phyloP scores from a whole-genome alignment of 2,113 vertebrate species.

The Oreochromis aureus region DNA sequence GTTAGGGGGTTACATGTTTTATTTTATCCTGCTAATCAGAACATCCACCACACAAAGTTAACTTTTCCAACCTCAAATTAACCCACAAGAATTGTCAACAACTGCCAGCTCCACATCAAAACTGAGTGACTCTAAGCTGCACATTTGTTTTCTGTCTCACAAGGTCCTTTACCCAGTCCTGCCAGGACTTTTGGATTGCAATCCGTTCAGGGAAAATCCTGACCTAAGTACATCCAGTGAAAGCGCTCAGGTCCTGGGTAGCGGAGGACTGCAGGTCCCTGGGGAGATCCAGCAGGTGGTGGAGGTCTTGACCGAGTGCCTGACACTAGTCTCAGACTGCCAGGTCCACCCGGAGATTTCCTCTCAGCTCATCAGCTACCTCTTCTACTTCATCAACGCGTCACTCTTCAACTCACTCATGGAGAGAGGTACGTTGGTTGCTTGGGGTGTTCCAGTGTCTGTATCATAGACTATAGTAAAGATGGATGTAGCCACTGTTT shows the following conservation, averaged over 20 bases:
- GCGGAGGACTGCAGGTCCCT: conserved; percentile 35
- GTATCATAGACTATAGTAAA: background rate
- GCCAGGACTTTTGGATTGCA: conserved; percentile 70
- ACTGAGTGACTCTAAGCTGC: background rate
- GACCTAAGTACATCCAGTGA: background rate
- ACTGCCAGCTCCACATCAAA: background rate
- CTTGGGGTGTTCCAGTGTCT: background rate
- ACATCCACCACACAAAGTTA: background rate
- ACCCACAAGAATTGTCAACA: conserved; percentile 34
- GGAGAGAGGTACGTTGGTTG: conserved; percentile 70
- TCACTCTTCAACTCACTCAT: conserved; percentile 79
- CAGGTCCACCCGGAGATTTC: conserved; percentile 71
- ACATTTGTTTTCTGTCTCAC: background rate
- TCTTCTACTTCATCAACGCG: conserved; percentile 79
- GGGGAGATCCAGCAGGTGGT: conserved; percentile 52
- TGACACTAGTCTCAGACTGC: conserved; percentile 58
- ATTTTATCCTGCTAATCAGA: conserved; percentile 31
- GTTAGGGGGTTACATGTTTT: conserved; percentile 2
- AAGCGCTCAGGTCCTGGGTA: background rate
- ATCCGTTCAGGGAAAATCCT: conserved; percentile 60
- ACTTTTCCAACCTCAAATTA: conserved; percentile 42
- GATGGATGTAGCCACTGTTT: background rate
- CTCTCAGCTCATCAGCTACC: conserved; percentile 73
- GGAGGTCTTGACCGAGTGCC: conserved; percentile 55
- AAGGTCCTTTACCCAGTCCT: conserved; percentile 74